Conservation (phyloP, 2,797 vertebrate species). For the Glossophaga mutica region DNA sequence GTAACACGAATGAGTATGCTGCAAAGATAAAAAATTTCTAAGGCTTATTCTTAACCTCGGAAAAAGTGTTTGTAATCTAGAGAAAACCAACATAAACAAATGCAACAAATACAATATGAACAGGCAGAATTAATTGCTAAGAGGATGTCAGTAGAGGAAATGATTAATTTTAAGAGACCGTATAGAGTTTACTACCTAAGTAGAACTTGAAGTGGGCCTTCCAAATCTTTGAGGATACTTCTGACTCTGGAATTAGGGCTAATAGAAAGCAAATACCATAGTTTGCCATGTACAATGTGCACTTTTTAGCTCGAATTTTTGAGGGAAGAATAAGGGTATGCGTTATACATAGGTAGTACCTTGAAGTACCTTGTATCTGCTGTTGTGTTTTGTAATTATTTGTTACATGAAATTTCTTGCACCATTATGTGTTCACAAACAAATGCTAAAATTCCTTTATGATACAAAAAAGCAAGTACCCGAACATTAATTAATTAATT, state of each 20-base stretch:
- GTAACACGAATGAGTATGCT: neutral
- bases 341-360: no score
- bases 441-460: no score
- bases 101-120: neutral
- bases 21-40: slow-evolving; percentile 3
- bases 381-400: no score
- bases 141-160: neutral
- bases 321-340: no score
- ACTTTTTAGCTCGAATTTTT: no score
- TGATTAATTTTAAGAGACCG: neutral
- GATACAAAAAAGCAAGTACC: no score
- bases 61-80: neutral
- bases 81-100: slow-evolving; percentile 32
- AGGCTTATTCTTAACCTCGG: neutral
- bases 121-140: neutral
- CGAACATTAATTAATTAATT: no score
- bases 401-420: no score
- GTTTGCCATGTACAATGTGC: no score
- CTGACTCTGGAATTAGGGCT: neutral
- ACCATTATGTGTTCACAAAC: no score
- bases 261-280: neutral
- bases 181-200: neutral
- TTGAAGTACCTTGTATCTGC: no score
- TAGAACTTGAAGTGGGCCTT: neutral
- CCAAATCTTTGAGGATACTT: neutral